Conservation (phyloP, 2,797 vertebrate genomes). For the Pachyuromys duprasi region DNA sequence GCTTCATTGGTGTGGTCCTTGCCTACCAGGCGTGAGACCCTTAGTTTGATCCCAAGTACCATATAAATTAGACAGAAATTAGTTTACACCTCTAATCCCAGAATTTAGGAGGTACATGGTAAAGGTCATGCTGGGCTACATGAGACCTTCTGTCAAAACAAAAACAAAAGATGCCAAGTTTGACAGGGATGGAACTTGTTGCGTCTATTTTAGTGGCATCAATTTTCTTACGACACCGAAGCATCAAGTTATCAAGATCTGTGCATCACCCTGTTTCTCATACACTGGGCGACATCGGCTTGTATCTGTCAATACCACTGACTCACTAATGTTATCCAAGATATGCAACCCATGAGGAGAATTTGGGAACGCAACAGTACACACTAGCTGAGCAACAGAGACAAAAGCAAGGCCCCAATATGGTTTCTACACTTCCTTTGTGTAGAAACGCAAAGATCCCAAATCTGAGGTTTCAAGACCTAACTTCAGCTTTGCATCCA, state of each 20-base stretch:
- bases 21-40: too few species aligned
- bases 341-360: neutral
- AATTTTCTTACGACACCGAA: neutral
- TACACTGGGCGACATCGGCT: neutral
- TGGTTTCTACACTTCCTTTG: neutral
- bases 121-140: neutral
- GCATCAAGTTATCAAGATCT: neutral
- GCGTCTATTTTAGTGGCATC: neutral
- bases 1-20: neutral
- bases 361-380: neutral
- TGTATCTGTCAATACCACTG: rapidly evolving
- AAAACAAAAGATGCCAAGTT: too few species aligned
- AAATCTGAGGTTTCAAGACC: neutral
- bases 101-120: neutral
- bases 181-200: neutral
- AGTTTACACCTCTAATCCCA: neutral
- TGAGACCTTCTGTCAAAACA: too few species aligned
- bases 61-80: neutral
- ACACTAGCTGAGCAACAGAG: neutral
- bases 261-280: rapidly evolving
- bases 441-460: neutral
- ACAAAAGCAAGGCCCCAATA: neutral
- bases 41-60: neutral
- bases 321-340: neutral
- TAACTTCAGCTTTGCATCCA: neutral